These are phyloP conservation scores for Dermatophagoides farinae DNA, from an alignment of 1,140 invertebrate species.

Conservation along the genomic window DNA sequence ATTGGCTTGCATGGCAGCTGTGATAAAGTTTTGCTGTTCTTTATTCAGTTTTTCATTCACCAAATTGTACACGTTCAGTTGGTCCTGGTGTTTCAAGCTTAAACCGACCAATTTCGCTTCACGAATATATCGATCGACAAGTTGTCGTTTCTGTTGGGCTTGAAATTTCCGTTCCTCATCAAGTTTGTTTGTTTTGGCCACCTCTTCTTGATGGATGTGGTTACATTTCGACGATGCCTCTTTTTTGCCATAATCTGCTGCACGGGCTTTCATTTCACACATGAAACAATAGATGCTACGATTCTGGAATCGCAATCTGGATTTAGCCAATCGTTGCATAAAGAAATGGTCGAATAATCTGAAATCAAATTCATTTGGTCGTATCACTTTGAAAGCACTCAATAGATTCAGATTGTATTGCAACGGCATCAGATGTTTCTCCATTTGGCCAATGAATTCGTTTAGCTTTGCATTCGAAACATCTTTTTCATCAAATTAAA, in stretches of 20 bases:
- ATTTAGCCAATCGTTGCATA: conserved; percentile 24
- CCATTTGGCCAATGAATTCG: conserved; percentile 31
- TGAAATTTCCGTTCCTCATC: neutral
- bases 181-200: neutral
- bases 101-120: conserved; percentile 63
- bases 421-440: conserved; percentile 44
- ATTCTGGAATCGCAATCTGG: conserved; percentile 24
- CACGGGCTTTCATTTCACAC: conserved; percentile 31
- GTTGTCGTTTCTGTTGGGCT: conserved; percentile 38
- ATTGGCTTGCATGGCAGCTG: conserved; percentile 28
- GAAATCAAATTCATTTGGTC: conserved; percentile 34
- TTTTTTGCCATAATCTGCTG: conserved; percentile 25
- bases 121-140: conserved; percentile 51
- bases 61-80: conserved; percentile 22
- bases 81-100: conserved; percentile 28
- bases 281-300: conserved; percentile 25
- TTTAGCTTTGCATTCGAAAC: conserved; percentile 12
- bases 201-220: too few species aligned
- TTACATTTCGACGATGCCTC: neutral
- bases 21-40: conserved; percentile 12
- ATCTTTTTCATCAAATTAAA: neutral
- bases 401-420: conserved; percentile 66
- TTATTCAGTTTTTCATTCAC: conserved; percentile 18
- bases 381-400: conserved; percentile 57
- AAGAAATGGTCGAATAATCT: conserved; percentile 14